Percentiles rank a stretch among this genome's conserved stretches.
phyloP scores from a whole-genome alignment of 2,888 invertebrate genomes.

The Artemia sinica region DNA sequence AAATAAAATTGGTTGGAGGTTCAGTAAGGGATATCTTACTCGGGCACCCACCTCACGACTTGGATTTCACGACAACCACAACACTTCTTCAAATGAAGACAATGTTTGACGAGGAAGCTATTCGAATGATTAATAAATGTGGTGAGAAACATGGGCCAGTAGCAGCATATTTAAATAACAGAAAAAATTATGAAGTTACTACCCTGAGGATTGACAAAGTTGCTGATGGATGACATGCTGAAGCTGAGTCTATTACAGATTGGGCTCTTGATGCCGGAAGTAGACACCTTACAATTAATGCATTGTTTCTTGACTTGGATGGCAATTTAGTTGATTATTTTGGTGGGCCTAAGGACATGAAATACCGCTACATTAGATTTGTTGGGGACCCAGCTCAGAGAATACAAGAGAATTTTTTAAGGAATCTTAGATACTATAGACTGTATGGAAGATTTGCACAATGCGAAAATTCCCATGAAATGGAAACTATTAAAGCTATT shows the following conservation, averaged over 20 bases:
- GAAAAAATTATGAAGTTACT: slow-evolving; percentile 80
- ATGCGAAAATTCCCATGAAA: slow-evolving; percentile 52
- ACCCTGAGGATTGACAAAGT: slow-evolving; percentile 76
- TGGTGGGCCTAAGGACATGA: slow-evolving; percentile 75
- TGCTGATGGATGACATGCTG: slow-evolving; percentile 87
- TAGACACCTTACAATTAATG: slow-evolving; percentile 91
- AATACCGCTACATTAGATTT: slow-evolving; percentile 59
- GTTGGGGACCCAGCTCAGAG: slow-evolving; percentile 71
- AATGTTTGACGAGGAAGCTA: slow-evolving; percentile 63
- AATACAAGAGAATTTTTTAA: slow-evolving; percentile 84
- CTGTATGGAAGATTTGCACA: slow-evolving; percentile 81
- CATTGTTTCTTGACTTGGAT: slow-evolving; percentile 84
- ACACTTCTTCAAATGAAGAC: slow-evolving; percentile 89
- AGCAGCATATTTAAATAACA: slow-evolving; percentile 81
- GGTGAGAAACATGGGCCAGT: slow-evolving; percentile 93
- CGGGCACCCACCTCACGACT: slow-evolving; percentile 60
- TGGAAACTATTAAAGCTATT: slow-evolving; percentile 54
- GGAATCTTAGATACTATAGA: slow-evolving; percentile 65
- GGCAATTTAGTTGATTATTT: slow-evolving; percentile 87
- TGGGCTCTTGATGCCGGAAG: slow-evolving; percentile 86
- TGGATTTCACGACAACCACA: slow-evolving; percentile 95
- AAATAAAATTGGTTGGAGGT: slow-evolving; percentile 87
- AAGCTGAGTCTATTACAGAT: slow-evolving; percentile 80
- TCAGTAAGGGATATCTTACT: slow-evolving; percentile 79
- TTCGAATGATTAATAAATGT: slow-evolving; percentile 78